Evolutionary conservation across 1,140 invertebrate genomes (phyloP), one percentile per base, ranked within the genome.

Genomic region (Acyrthosiphon pisum): DNA sequence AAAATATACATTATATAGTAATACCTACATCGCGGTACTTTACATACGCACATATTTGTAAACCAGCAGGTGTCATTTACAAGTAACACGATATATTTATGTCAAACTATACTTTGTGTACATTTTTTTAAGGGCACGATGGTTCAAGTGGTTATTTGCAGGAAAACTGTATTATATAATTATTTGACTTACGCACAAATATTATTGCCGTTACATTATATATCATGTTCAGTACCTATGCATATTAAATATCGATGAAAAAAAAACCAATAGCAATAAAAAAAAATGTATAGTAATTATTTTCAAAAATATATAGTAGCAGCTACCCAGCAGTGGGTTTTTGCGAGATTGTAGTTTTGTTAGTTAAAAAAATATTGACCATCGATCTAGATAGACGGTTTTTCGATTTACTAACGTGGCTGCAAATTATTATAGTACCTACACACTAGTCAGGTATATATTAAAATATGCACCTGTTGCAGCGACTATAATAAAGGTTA

Each of bases 401-500:
- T 84, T 23, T 86, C n/a, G 46, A n/a, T 87, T 48, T 87, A 6
- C 22, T 22, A 6, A 50, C 30, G 20, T 22, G 22, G 84, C 14
- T 22, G n/a, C 30, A n/a, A 76, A n/a, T 41, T 41, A n/a, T 76
- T 41, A 41, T 23, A 76, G 11, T 41, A 2, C 37, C 83, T 1
- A 23, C 37, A 84, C 37, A 44, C 37, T 81, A 81, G 9, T n/a
- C 20, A 30, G 1, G 14, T 37, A 81, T 81, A 9, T 23, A 83
- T 83, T 86, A 86, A 44, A 30, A 9, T 35, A 46, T 53, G 6
- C 35, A 56, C 88, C 50, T 89, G 88, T 89, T 89, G 88, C n/a
- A n/a, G n/a, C 50, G 35, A n/a, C 2, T 53, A 11, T 37, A 89
- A 50, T 35, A 89, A 89, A 56, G 88, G 88, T 89, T 89, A 89